Percentiles rank a stretch among this genome's conserved stretches.
These are phyloP conservation scores for Chrysolina americana DNA, from an alignment of 2,888 invertebrate genomes.

Conservation along the genomic window DNA sequence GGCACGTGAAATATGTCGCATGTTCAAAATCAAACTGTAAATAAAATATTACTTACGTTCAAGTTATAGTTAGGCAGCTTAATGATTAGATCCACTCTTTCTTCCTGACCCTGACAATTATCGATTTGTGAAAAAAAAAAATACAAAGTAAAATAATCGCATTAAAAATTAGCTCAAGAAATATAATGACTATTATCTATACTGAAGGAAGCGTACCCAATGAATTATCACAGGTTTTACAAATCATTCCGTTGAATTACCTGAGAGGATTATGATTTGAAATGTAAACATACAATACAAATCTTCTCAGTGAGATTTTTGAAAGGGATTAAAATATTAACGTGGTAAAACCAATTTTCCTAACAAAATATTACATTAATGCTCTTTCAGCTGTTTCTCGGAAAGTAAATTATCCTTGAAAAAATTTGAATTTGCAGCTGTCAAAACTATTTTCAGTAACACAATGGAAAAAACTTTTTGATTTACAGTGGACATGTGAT, in stretches of 20 bases:
- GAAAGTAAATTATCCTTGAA: constrained; percentile 38
- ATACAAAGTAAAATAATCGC: neutral
- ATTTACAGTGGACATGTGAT: constrained; percentile 10
- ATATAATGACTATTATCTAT: neutral
- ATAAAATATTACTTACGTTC: no score
- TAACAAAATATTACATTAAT: constrained; percentile 35
- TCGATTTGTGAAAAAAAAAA: no score
- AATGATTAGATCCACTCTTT: no score
- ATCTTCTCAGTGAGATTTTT: constrained; percentile 29
- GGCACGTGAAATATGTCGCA: no score
- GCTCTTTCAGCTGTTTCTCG: constrained; percentile 34
- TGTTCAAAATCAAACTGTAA: no score
- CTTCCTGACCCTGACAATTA: neutral
- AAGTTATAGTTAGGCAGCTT: no score
- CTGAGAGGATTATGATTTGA: constrained; percentile 43
- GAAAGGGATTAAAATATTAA: constrained; percentile 42
- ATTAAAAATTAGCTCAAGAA: neutral
- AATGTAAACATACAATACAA: constrained; percentile 46
- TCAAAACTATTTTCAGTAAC: constrained; percentile 14
- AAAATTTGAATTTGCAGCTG: constrained; percentile 27
- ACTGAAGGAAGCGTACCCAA: neutral
- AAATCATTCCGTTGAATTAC: constrained; percentile 6
- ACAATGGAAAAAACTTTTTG: constrained; percentile 18
- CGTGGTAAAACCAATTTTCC: constrained; percentile 49
- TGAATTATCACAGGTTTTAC: constrained; percentile 2